Base-by-base conservation (phyloP, 2,113 vertebrate genomes). In the Centropus bengalensis region DNA sequence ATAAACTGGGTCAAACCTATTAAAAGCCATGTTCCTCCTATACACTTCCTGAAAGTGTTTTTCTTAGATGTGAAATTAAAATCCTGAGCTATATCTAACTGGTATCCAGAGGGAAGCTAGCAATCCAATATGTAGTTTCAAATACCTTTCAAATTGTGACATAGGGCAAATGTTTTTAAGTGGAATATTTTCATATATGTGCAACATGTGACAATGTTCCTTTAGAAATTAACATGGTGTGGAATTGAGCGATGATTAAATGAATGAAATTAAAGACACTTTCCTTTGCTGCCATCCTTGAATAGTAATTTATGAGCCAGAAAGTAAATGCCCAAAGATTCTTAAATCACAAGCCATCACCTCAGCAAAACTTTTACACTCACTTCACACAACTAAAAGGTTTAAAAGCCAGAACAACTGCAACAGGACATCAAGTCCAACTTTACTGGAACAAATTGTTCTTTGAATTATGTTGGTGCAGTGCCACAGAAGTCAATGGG, bases 381-480 rank as follows among this genome's bases (percentile, higher is more conserved):
- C 36, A 33, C 14, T 86, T 91, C 73, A 87, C 63, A 62, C 10
- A 59, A 81, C 19, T 42, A 85, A 82, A 58, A 58, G 60, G 44
- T 40, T 81, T 82, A 47, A 87, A 87, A 82, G 28, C 27, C 62
- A 75, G 30, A 68, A 79, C 3, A 9, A 83, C 32, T 81, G 71
- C 63, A 81, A 76, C 42, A 82, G 66, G 71, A 87, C 58, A 88
- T 33, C 67, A 85, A 88, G 64, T 52, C 59, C 83, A 94, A 56
- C 70, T 70, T 93, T 56, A 81, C 59, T 73, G 60, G 90, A 94
- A 92, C 71, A 89, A 93, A 93, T 74, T 77, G 47, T 92, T 36
- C 63, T 93, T 92, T 97, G 70, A 94, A 62, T 82, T 91, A 79
- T 6, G 7, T 76, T 93, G 70, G 51, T 92, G 56, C 36, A 28